Percentiles rank a stretch among this genome's conserved stretches.
Conservation (phyloP, 2,797 vertebrate genomes). For the Spheniscus humboldti region DNA sequence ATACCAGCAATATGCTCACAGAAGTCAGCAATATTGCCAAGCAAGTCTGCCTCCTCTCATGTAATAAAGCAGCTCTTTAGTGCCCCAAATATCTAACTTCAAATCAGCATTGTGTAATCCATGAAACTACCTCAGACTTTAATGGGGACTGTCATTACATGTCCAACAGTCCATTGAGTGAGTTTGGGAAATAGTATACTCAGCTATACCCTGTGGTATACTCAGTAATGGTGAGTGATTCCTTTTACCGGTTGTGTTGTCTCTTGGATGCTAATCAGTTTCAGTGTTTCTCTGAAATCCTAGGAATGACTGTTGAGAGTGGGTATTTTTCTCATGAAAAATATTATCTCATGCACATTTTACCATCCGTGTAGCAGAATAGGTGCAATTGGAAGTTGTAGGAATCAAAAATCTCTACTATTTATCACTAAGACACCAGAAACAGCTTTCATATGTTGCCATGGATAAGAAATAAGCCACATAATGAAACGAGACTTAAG, state of each 20-base stretch:
- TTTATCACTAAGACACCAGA: background rate
- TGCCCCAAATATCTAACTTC: background rate
- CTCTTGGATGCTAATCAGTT: background rate
- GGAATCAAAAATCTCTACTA: background rate
- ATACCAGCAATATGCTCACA: background rate
- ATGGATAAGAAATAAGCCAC: background rate
- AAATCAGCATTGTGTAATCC: background rate
- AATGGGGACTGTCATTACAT: background rate
- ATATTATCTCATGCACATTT: background rate
- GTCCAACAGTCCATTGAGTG: background rate
- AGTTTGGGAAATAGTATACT: background rate
- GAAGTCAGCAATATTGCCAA: background rate
- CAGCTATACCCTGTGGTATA: background rate
- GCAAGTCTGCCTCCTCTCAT: background rate
- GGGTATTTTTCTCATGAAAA: background rate
- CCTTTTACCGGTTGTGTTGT: background rate
- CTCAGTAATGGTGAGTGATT: background rate
- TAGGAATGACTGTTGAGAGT: background rate
- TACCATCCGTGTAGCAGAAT: background rate
- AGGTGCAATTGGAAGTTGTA: background rate
- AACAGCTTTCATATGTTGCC: background rate
- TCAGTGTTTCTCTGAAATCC: background rate
- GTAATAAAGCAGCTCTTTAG: background rate
- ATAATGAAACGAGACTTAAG: background rate
- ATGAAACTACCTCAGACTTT: background rate